A percentile compares a stretch with the other conserved stretches of the same genome.
These are phyloP conservation scores for Chelonia mydas DNA, from an alignment of 2,797 vertebrate species.

Conservation along the genomic window DNA sequence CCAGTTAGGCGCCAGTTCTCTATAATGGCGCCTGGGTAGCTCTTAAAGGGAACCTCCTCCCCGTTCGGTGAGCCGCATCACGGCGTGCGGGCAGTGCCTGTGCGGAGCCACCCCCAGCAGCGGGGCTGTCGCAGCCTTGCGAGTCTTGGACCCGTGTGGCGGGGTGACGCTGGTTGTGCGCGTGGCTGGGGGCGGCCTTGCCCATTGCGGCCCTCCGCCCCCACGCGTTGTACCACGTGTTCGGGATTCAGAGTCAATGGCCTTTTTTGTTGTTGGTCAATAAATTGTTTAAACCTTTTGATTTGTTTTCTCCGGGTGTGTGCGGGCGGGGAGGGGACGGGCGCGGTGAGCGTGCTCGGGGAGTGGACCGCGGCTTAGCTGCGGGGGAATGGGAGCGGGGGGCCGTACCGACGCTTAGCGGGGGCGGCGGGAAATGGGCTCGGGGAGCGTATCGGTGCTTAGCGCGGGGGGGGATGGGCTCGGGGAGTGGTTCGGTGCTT, in stretches of 20 bases:
- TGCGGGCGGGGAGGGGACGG: background rate
- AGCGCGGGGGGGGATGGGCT: no score
- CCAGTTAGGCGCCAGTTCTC: constrained; percentile 41
- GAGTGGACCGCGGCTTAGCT: background rate
- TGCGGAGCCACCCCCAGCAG: background rate
- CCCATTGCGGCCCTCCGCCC: background rate
- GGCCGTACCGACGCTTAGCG: no score
- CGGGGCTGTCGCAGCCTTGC: background rate
- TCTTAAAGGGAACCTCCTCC: background rate
- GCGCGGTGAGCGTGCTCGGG: no score
- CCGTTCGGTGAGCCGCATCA: no score
- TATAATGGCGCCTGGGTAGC: background rate
- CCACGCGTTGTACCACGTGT: background rate
- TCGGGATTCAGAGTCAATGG: background rate
- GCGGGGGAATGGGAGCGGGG: no score
- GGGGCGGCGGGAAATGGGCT: background rate
- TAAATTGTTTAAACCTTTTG: background rate
- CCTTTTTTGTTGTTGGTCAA: constrained; percentile 31
- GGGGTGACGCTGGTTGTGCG: background rate
- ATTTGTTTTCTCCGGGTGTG: background rate
- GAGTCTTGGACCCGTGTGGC: no score
- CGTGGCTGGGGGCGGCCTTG: no score
- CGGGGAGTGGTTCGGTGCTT: no score
- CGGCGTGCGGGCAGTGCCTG: no score
- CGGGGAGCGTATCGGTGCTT: no score